A percentile compares a stretch with the other conserved stretches of the same genome.
Conservation (phyloP, 2,888 invertebrate species). For the Sinodicranocentrus sp. region DNA sequence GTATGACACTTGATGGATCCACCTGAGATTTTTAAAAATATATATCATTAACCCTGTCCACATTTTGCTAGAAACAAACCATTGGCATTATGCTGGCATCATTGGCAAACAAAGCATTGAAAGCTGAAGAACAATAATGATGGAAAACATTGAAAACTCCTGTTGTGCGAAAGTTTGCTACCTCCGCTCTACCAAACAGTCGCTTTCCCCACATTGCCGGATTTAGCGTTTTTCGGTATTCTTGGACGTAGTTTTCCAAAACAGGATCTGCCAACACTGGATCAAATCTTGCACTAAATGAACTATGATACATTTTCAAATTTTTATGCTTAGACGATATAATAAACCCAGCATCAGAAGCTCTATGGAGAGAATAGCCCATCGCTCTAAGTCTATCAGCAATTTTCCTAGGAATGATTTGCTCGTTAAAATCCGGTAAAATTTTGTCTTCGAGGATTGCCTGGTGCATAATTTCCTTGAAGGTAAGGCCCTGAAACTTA, state of each 20-base stretch:
- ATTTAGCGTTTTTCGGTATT: conserved; percentile 46
- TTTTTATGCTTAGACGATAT: conserved; percentile 29
- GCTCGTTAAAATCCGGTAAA: conserved; percentile 52
- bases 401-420: conserved; percentile 26
- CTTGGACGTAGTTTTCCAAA: conserved; percentile 60
- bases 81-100: no score
- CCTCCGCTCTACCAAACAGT: conserved; percentile 43
- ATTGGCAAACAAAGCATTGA: neutral
- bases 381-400: conserved; percentile 17
- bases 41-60: no score
- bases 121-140: neutral
- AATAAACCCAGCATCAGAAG: conserved; percentile 17
- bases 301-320: conserved; percentile 52
- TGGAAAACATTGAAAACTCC: neutral
- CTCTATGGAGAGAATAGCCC: conserved; percentile 20
- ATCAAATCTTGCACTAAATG: conserved; percentile 55
- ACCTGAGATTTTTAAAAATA: conserved; percentile 68
- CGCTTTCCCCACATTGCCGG: conserved; percentile 37
- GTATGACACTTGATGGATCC: conserved; percentile 76
- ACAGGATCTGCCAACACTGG: conserved; percentile 59
- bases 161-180: neutral
- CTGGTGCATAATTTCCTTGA: conserved; percentile 64
- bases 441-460: conserved; percentile 68
- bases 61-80: no score
- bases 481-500: conserved; percentile 30